Conservation (phyloP, 2,888 invertebrate species). For the Falcaria lacertinaria region DNA sequence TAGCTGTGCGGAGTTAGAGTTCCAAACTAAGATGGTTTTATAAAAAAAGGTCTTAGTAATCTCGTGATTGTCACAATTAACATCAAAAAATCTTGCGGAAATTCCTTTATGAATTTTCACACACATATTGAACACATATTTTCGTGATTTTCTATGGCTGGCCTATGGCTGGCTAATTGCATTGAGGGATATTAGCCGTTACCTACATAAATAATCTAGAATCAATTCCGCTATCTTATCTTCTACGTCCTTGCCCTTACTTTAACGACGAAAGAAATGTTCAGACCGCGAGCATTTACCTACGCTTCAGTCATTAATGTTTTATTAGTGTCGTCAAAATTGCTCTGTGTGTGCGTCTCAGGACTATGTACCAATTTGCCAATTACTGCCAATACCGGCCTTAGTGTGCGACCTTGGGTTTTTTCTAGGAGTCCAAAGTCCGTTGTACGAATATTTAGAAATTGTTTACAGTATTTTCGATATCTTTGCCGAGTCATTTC, state of each 20-base stretch:
- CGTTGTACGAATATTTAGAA: background rate
- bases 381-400: conserved; percentile 5
- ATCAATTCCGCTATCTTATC: background rate
- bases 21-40: too few species aligned
- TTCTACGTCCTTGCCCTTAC: background rate
- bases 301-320: conserved; percentile 17
- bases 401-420: conserved; percentile 13
- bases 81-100: too few species aligned
- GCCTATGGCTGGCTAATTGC: too few species aligned
- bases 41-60: too few species aligned
- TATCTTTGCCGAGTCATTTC: too few species aligned
- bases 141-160: too few species aligned
- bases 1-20: too few species aligned
- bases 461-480: background rate
- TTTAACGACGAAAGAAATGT: conserved; percentile 12
- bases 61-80: too few species aligned
- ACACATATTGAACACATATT: too few species aligned
- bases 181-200: background rate
- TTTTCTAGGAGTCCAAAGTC: conserved; percentile 1
- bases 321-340: conserved; percentile 32
- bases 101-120: too few species aligned
- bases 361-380: conserved; percentile 8
- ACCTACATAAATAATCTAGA: background rate
- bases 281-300: conserved; percentile 13
- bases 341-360: conserved; percentile 13